Evolutionary conservation across 2,113 vertebrate species (phyloP), one percentile per base, ranked within the genome.

Genomic region (Hassar affinis): DNA sequence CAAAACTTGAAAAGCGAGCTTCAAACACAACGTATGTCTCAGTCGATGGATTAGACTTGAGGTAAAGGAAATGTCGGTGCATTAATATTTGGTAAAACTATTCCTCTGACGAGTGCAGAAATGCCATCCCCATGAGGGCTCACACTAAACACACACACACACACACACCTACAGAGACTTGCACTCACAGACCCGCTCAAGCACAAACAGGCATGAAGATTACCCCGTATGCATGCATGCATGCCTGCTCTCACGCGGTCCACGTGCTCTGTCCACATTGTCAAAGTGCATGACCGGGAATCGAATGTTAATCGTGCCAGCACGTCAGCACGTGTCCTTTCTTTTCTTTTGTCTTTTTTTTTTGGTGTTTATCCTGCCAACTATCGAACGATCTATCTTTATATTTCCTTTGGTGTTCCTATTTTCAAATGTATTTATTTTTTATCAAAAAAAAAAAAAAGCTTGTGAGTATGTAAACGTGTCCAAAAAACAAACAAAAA

Each of bases 221-320:
- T 85, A 90, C 87, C 90, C 90, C 88, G 84, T 89, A 91, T 89
- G 91, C 92, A 94, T 90, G 91, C 88, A 91, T 92, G 93, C 92
- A 92, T 90, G 92, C 90, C 91, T 88, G 84, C 90, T 83, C 86
- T 84, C 59, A 72, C 87, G 89, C 89, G 88, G 81, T 91, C 89
- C 79, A 90, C 87, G 72, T 61, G 87, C 89, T n/a, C n/a, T 68
- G 90, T 90, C 90, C 90, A 88, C 87, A 84, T 87, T 92, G 91
- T 93, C 88, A 85, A 92, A 87, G 86, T 94, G 93, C 94, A 95
- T 94, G 94, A 93, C 86, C 91, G 90, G 89, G 79, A 51, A 80
- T 82, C 33, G 66, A 82, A 78, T n/a, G 52, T 90, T 89, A 84
- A 87, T 85, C 85, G 90, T 94, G 90, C 89, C 93, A 92, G 93